phyloP scores from a whole-genome alignment of 2,888 invertebrate genomes.

The Rotaria macrura region DNA sequence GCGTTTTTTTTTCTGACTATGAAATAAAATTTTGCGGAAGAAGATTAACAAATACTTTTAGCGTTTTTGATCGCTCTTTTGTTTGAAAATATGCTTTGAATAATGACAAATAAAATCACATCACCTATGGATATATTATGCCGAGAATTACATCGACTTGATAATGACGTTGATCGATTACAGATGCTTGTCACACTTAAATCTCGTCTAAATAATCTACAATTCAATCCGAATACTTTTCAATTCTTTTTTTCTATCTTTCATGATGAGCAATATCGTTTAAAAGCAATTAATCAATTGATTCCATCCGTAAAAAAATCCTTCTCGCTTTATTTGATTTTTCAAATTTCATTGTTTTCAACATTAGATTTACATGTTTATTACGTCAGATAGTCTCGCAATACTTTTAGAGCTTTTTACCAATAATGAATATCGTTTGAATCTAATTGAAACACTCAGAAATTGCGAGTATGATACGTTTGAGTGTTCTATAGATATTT shows the following conservation, averaged over 20 bases:
- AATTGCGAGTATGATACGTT: background rate
- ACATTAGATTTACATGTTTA: slow-evolving; percentile 6
- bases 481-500: background rate
- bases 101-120: background rate
- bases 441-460: background rate
- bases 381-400: background rate
- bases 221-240: background rate
- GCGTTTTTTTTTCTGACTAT: no score
- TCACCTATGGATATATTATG: slow-evolving; percentile 10
- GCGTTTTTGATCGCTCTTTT: no score
- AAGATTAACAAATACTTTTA: no score
- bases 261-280: background rate
- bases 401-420: background rate
- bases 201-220: background rate
- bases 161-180: background rate
- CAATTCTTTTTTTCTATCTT: background rate
- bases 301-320: background rate
- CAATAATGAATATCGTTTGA: background rate
- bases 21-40: no score
- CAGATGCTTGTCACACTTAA: background rate
- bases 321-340: no score
- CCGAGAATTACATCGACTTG: background rate
- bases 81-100: background rate
- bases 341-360: background rate
- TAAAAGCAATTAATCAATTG: background rate